These are phyloP conservation scores for Mimas tiliae DNA, from an alignment of 2,888 invertebrate genomes.

Conservation along the genomic window DNA sequence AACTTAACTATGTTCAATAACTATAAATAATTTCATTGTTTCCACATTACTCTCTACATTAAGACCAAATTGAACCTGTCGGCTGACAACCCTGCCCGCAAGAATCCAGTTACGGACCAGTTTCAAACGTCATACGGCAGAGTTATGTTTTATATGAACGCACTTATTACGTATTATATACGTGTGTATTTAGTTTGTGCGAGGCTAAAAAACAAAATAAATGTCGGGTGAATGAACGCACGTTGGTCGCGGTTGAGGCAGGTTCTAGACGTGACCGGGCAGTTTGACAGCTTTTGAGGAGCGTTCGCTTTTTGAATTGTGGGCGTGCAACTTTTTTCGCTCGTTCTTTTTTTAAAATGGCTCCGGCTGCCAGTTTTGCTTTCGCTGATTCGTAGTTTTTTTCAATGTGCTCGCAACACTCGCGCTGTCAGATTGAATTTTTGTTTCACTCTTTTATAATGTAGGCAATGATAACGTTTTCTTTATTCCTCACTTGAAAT, in stretches of 20 bases:
- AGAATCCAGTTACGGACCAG: slow-evolving; percentile 72
- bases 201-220: slow-evolving; percentile 82
- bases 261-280: slow-evolving; percentile 64
- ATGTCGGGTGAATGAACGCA: slow-evolving; percentile 74
- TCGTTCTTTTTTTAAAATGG: slow-evolving; percentile 63
- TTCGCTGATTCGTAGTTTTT: slow-evolving; percentile 41
- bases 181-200: slow-evolving; percentile 73
- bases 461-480: slow-evolving; percentile 1
- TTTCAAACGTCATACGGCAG: slow-evolving; percentile 66
- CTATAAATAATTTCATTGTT: background rate
- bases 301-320: slow-evolving; percentile 80
- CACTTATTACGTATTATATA: slow-evolving; percentile 61
- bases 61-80: background rate
- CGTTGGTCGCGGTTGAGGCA: slow-evolving; percentile 67
- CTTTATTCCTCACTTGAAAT: slow-evolving; percentile 25
- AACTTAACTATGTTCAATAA: too few species aligned
- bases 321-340: slow-evolving; percentile 55
- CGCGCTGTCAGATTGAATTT: slow-evolving; percentile 22
- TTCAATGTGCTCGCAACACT: slow-evolving; percentile 30
- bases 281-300: slow-evolving; percentile 82
- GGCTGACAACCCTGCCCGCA: slow-evolving; percentile 34
- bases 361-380: slow-evolving; percentile 56
- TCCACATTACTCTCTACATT: background rate
- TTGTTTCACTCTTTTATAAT: slow-evolving; percentile 16
- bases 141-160: slow-evolving; percentile 69